A percentile compares a stretch with the other conserved stretches of the same genome.
phyloP scores from a whole-genome alignment of 2,113 vertebrate genomes.

The Ia io region DNA sequence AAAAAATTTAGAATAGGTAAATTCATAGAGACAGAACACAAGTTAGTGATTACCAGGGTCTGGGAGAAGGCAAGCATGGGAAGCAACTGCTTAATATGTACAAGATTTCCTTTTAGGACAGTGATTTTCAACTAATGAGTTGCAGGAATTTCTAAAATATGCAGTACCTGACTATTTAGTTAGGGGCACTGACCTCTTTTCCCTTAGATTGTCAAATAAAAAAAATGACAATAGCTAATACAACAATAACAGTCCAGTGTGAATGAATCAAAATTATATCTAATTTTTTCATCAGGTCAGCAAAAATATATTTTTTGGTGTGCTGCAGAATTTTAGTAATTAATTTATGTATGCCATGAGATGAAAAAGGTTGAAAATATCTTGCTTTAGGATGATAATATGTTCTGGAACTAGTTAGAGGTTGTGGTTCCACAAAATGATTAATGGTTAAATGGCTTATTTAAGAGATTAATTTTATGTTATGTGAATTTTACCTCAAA shows the following conservation, averaged over 20 bases:
- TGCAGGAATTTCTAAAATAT: not conserved
- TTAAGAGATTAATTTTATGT: constrained; percentile 3
- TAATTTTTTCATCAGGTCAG: not conserved
- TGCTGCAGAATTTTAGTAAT: not conserved
- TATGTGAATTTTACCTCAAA: not conserved
- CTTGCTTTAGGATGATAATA: not conserved
- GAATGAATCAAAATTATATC: not conserved
- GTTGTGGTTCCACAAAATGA: not conserved
- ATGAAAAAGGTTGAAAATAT: not conserved
- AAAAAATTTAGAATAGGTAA: not conserved
- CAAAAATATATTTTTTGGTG: not conserved
- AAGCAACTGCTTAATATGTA: not conserved
- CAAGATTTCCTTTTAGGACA: not conserved
- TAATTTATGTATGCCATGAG: not conserved
- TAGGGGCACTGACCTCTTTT: not conserved
- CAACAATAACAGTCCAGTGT: not conserved
- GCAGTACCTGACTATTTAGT: not conserved
- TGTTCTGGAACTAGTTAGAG: not conserved
- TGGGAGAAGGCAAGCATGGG: not conserved
- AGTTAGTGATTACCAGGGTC: not conserved
- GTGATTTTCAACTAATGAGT: not conserved
- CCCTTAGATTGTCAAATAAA: not conserved
- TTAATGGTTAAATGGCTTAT: not conserved
- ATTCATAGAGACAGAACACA: not conserved
- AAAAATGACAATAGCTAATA: not conserved